phyloP scores from a whole-genome alignment of 2,113 vertebrate species.

The Oryzias melastigma region DNA sequence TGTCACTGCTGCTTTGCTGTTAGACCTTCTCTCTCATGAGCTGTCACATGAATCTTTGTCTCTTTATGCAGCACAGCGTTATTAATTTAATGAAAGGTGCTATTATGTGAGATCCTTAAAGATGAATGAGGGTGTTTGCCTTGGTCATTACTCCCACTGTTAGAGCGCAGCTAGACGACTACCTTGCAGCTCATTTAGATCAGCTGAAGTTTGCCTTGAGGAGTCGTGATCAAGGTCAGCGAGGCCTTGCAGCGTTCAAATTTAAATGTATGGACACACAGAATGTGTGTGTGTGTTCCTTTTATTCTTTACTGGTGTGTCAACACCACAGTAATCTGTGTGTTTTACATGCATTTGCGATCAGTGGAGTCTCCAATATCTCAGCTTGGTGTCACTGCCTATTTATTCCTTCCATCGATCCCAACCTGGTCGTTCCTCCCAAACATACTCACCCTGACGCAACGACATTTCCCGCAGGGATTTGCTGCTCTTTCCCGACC shows the following conservation, averaged over 20 bases:
- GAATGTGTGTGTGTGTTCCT: constrained; percentile 8
- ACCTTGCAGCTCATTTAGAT: constrained; percentile 44
- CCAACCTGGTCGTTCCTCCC: constrained; percentile 32
- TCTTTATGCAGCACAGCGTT: constrained; percentile 47
- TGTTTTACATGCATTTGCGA: constrained; percentile 8
- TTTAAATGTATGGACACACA: background rate
- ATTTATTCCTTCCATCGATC: constrained; percentile 68
- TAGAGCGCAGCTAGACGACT: constrained; percentile 57
- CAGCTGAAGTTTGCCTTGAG: constrained; percentile 44
- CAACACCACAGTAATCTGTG: constrained; percentile 8
- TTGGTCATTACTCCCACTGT: constrained; percentile 65
- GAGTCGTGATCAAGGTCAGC: constrained; percentile 50
- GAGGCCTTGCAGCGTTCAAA: constrained; percentile 19
- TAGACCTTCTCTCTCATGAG: constrained; percentile 1
- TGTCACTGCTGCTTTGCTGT: constrained; percentile 9
- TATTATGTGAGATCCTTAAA: constrained; percentile 39
- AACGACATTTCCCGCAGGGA: constrained; percentile 30
- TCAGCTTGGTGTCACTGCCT: constrained; percentile 39
- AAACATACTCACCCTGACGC: constrained; percentile 12
- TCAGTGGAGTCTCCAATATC: constrained; percentile 29
- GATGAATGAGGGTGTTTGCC: constrained; percentile 50
- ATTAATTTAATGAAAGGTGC: constrained; percentile 43
- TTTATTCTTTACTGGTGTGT: constrained; percentile 7
- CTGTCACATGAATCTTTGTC: constrained; percentile 50
- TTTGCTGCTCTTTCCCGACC: constrained; percentile 54